These are phyloP conservation scores for Stylophora pistillata DNA, from an alignment of 64 coral and sea anemone species.

Conservation along the genomic window DNA sequence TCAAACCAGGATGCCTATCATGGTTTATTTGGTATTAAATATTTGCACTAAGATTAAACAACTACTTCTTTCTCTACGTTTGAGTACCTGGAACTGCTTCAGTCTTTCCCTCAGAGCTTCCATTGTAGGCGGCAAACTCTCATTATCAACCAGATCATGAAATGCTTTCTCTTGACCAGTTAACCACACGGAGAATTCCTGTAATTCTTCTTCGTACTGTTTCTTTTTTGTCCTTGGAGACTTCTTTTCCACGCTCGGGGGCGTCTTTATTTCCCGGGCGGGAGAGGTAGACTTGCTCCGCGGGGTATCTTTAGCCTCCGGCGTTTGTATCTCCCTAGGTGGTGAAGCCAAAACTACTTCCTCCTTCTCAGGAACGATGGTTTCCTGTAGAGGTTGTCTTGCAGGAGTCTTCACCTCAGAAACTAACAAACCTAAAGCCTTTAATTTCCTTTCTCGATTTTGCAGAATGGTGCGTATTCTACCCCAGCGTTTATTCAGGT, in stretches of 20 bases:
- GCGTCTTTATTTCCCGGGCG: constrained; percentile 47
- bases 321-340: constrained; percentile 7
- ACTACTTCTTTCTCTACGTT: not conserved
- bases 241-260: constrained; percentile 58
- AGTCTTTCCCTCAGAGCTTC: constrained; percentile 66
- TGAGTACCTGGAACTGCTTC: constrained; percentile 76
- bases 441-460: constrained; percentile 74
- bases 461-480: constrained; percentile 69
- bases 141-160: constrained; percentile 81
- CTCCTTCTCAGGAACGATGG: constrained; percentile 39
- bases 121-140: constrained; percentile 44
- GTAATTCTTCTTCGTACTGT: constrained; percentile 78
- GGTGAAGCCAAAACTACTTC: constrained; percentile 51
- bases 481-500: constrained; percentile 74
- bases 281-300: constrained; percentile 33
- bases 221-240: constrained; percentile 78
- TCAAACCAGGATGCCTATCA: too few relatives aligned
- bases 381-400: constrained; percentile 25
- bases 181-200: constrained; percentile 86
- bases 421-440: constrained; percentile 41
- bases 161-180: constrained; percentile 75
- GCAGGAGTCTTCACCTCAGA: constrained; percentile 3
- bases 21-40: too few relatives aligned
- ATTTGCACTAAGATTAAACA: too few relatives aligned
- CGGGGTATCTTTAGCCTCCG: constrained; percentile 5